Evolutionary conservation across 2,113 vertebrate genomes (phyloP).

Genomic region (Sander vitreus): DNA sequence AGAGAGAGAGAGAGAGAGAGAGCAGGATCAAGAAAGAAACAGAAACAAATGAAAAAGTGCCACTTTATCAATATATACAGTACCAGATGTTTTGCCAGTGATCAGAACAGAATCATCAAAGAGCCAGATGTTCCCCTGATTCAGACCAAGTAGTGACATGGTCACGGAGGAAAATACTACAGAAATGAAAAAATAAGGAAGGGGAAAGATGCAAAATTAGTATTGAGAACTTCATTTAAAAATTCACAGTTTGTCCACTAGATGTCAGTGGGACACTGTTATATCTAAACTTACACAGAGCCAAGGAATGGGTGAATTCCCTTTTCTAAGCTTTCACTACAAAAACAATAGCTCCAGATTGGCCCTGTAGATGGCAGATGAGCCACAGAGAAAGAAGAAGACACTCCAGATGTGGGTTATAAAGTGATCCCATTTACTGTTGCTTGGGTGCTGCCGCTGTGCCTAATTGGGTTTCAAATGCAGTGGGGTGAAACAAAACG

Average conservation of each 20-base stretch:
- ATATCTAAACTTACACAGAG: neutral
- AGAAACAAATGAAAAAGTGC: too few species aligned
- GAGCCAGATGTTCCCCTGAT: constrained; percentile 92
- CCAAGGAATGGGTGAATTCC: neutral
- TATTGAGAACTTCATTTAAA: neutral
- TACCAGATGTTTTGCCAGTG: constrained; percentile 90
- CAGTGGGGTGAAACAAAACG: neutral
- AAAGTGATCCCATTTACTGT: neutral
- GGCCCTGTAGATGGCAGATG: neutral
- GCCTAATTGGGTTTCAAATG: constrained; percentile 2
- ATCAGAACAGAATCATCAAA: constrained; percentile 92
- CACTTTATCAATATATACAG: neutral
- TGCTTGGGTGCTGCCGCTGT: neutral
- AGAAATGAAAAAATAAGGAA: constrained; percentile 26
- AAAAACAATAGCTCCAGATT: neutral
- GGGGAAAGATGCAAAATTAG: neutral
- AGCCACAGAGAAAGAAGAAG: neutral
- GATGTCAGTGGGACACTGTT: constrained; percentile 41
- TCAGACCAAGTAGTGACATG: constrained; percentile 87
- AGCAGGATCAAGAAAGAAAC: too few species aligned
- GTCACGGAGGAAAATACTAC: constrained; percentile 93
- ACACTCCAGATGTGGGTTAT: neutral
- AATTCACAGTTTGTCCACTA: constrained; percentile 34
- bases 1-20: neutral
- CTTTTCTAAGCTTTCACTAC: neutral